These are phyloP conservation scores for Drosophila busckii DNA, from an alignment of 1,140 invertebrate species.

Conservation along the genomic window DNA sequence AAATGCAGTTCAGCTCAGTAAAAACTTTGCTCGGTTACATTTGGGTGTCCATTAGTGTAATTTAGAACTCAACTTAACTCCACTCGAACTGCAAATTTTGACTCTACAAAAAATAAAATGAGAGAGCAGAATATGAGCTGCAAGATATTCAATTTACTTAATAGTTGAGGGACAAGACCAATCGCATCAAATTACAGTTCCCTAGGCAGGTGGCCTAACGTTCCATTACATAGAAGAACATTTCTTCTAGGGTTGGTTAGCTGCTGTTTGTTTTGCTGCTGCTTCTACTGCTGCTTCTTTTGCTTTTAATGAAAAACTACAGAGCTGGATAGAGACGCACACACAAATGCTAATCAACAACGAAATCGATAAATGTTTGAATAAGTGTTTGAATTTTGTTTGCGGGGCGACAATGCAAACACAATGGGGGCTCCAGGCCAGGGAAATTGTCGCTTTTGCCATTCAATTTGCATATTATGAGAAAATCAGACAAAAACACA, in stretches of 20 bases:
- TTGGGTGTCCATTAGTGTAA: conserved; percentile 76
- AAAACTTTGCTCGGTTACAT: conserved; percentile 75
- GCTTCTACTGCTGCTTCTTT: conserved; percentile 42
- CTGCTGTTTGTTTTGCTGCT: conserved; percentile 10
- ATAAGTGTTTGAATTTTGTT: conserved; percentile 55
- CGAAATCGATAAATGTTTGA: conserved; percentile 61
- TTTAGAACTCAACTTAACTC: conserved; percentile 59
- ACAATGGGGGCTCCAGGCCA: conserved; percentile 21
- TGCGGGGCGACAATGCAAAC: conserved; percentile 33
- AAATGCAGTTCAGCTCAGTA: conserved; percentile 66
- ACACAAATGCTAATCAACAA: conserved; percentile 68
- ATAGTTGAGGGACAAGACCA: conserved; percentile 55
- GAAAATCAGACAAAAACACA: conserved; percentile 28
- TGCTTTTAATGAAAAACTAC: conserved; percentile 45
- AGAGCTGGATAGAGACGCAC: conserved; percentile 14
- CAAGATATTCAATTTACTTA: conserved; percentile 71
- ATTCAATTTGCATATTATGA: conserved; percentile 68
- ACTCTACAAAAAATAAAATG: conserved; percentile 8
- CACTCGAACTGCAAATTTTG: conserved; percentile 16
- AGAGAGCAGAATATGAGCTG: conserved; percentile 23
- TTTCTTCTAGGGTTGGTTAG: conserved; percentile 15
- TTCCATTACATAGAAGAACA: not conserved
- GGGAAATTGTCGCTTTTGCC: conserved; percentile 54
- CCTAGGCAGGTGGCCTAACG: conserved; percentile 29
- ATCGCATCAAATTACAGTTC: conserved; percentile 63